These are phyloP conservation scores for Ptychochromis oligacanthus DNA, from an alignment of 2,113 vertebrate genomes.

Conservation along the genomic window DNA sequence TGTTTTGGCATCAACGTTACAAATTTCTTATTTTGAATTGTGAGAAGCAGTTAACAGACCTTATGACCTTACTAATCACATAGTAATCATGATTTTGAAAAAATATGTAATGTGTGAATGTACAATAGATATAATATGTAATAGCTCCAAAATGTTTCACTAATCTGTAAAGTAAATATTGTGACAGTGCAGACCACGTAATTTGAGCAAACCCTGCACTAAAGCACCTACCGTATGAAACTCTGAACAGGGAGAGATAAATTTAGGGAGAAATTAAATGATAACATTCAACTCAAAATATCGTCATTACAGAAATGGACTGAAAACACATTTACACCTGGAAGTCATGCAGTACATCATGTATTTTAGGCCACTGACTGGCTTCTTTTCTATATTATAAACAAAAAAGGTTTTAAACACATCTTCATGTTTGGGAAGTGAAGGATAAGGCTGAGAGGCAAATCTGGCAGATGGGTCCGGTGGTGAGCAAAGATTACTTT, in stretches of 20 bases:
- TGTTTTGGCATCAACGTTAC: conserved; percentile 14
- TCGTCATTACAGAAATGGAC: neutral
- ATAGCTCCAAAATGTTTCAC: neutral
- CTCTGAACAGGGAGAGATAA: neutral
- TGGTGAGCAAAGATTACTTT: no score
- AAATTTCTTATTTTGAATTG: conserved; percentile 11
- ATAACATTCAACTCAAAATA: neutral
- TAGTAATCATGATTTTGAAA: neutral
- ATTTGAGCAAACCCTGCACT: neutral
- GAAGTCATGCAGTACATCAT: neutral
- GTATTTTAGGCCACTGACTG: neutral
- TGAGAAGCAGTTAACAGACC: neutral
- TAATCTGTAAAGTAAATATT: neutral
- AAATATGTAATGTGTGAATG: neutral
- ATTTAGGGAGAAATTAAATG: neutral
- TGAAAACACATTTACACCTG: neutral
- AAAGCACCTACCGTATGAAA: neutral
- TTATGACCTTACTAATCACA: neutral
- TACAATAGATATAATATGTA: neutral
- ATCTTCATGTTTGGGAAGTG: no score
- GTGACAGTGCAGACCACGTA: neutral
- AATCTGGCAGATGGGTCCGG: no score
- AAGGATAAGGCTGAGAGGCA: no score
- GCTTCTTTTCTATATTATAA: neutral
- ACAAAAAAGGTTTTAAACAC: no score